Conservation (phyloP, 2,888 invertebrate species). For the Trichopoda pennipes region DNA sequence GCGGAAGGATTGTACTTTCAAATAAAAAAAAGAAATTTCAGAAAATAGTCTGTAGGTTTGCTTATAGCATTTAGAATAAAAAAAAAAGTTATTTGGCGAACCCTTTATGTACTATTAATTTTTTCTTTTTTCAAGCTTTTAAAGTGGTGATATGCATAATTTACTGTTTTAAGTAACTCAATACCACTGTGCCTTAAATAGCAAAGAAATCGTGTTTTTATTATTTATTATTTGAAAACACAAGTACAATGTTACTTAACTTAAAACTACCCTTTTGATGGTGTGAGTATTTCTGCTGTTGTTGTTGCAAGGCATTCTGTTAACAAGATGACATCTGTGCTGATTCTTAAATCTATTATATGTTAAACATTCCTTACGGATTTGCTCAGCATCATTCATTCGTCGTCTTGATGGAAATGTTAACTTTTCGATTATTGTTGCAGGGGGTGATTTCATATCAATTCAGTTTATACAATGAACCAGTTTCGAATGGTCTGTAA, state of each 20-base stretch:
- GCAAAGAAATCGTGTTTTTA: constrained; percentile 70
- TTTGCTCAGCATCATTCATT: constrained; percentile 15
- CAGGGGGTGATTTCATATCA: constrained; percentile 60
- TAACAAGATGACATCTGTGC: constrained; percentile 75
- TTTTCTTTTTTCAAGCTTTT: too few species aligned
- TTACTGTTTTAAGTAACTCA: background rate
- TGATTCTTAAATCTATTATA: constrained; percentile 54
- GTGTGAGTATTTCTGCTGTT: constrained; percentile 67
- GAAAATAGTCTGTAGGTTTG: too few species aligned
- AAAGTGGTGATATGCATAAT: too few species aligned
- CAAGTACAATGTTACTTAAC: constrained; percentile 73
- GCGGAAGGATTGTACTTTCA: too few species aligned
- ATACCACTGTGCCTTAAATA: constrained; percentile 70
- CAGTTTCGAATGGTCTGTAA: constrained; percentile 72
- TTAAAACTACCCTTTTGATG: constrained; percentile 80
- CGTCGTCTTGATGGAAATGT: constrained; percentile 78
- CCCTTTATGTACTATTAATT: too few species aligned
- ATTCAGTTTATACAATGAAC: constrained; percentile 63
- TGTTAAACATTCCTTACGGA: constrained; percentile 24
- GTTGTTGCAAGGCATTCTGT: constrained; percentile 55
- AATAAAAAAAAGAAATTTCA: too few species aligned
- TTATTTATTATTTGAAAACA: constrained; percentile 69
- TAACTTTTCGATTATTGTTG: constrained; percentile 73
- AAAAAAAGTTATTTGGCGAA: too few species aligned
- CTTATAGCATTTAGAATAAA: too few species aligned